phyloP scores from a whole-genome alignment of 2,113 vertebrate species.

The Ceuthmochares aereus region DNA sequence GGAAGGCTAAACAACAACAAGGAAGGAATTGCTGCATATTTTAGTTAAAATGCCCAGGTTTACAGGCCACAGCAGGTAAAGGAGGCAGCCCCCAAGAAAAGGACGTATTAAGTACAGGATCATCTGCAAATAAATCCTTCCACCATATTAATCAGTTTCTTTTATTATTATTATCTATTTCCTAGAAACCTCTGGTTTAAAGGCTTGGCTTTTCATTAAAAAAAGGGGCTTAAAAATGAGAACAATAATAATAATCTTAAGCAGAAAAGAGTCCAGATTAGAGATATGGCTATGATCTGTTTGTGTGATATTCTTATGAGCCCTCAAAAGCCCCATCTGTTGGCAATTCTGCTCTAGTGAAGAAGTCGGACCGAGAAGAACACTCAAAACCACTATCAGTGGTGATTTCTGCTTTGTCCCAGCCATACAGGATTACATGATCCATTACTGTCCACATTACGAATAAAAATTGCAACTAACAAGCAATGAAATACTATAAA shows the following conservation, averaged over 20 bases:
- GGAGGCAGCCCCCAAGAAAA: not conserved
- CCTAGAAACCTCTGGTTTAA: constrained; percentile 69
- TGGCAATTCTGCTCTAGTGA: constrained; percentile 12
- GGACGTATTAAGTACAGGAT: constrained; percentile 58
- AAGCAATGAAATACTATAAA: not conserved
- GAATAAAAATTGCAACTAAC: not conserved
- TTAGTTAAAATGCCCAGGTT: not conserved
- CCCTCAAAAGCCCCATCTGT: constrained; percentile 38
- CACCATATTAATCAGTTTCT: constrained; percentile 66
- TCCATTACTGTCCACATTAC: not conserved
- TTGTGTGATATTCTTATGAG: constrained; percentile 45
- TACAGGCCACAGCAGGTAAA: not conserved
- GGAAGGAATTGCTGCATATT: not conserved
- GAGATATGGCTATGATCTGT: constrained; percentile 17
- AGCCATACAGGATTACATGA: not conserved
- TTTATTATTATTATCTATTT: constrained; percentile 53
- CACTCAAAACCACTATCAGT: not conserved
- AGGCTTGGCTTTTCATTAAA: constrained; percentile 68
- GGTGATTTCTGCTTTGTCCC: not conserved
- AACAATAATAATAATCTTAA: constrained; percentile 52
- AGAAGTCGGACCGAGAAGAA: not conserved
- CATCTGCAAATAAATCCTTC: constrained; percentile 47
- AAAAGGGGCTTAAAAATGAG: constrained; percentile 65
- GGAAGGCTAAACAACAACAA: not conserved
- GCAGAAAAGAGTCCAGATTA: constrained; percentile 53